phyloP scores from a whole-genome alignment of 2,888 invertebrate genomes.

The Synergus gifuensis region DNA sequence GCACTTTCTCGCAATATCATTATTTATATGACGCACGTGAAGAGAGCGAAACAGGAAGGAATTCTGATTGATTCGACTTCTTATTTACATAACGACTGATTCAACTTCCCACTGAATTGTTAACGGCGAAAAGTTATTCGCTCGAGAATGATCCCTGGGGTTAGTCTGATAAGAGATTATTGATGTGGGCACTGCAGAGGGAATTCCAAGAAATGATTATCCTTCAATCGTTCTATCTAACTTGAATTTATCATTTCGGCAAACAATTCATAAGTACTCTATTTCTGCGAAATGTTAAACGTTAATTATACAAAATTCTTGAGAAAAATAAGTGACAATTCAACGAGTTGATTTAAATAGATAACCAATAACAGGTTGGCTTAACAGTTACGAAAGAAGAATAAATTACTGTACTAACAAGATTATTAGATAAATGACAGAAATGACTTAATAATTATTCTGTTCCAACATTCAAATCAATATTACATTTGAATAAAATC shows the following conservation, averaged over 20 bases:
- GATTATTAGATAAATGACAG: constrained; percentile 29
- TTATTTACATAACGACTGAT: constrained; percentile 28
- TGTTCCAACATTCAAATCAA: background rate
- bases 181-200: background rate
- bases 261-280: background rate
- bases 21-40: constrained; percentile 28
- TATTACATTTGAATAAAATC: constrained; percentile 28
- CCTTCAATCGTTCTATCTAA: background rate
- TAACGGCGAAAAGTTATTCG: constrained; percentile 19
- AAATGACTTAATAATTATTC: constrained; percentile 24
- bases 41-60: constrained; percentile 22
- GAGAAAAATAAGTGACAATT: background rate
- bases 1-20: constrained; percentile 36
- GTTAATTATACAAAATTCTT: background rate
- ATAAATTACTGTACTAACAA: constrained; percentile 29
- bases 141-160: background rate
- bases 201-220: background rate
- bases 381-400: constrained; percentile 29
- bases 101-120: background rate
- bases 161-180: constrained; percentile 21
- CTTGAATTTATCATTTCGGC: background rate
- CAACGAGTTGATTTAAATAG: constrained; percentile 24
- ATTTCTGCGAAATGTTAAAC: background rate
- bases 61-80: constrained; percentile 30
- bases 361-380: constrained; percentile 5